phyloP scores from a whole-genome alignment of 1,140 invertebrate species.

The Polypedilum vanderplanki region DNA sequence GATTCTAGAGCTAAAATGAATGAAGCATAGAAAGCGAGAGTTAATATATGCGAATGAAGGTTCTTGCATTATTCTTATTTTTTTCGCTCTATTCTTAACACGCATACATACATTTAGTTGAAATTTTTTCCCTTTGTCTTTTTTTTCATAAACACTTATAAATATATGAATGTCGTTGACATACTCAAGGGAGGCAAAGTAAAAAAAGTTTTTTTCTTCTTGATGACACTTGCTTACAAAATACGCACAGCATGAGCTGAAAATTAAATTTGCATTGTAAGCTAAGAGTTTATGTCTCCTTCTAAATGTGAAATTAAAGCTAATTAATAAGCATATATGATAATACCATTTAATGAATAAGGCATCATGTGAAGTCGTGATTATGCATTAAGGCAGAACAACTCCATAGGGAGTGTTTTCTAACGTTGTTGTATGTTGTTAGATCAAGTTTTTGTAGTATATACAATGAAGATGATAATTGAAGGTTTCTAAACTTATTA shows the following conservation, averaged over 20 bases:
- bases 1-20: no score
- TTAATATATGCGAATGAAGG: slow-evolving; percentile 12
- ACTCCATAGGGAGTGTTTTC: no score
- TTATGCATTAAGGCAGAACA: no score
- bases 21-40: no score
- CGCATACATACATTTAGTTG: no score
- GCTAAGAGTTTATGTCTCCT: not conserved
- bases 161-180: not conserved
- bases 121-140: no score
- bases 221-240: not conserved
- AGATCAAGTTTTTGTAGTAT: no score
- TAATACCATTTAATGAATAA: slow-evolving; percentile 1
- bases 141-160: no score
- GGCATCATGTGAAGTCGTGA: not conserved
- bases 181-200: not conserved
- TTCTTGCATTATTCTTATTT: not conserved
- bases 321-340: slow-evolving; percentile 15
- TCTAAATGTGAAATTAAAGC: not conserved
- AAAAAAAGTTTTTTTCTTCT: not conserved
- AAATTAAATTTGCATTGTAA: slow-evolving; percentile 20
- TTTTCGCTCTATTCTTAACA: not conserved
- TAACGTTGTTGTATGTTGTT: no score
- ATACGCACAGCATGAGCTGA: not conserved
- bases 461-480: no score
- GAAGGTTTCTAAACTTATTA: no score